These are phyloP conservation scores for Acronicta psi DNA, from an alignment of 2,888 invertebrate species.

Conservation along the genomic window DNA sequence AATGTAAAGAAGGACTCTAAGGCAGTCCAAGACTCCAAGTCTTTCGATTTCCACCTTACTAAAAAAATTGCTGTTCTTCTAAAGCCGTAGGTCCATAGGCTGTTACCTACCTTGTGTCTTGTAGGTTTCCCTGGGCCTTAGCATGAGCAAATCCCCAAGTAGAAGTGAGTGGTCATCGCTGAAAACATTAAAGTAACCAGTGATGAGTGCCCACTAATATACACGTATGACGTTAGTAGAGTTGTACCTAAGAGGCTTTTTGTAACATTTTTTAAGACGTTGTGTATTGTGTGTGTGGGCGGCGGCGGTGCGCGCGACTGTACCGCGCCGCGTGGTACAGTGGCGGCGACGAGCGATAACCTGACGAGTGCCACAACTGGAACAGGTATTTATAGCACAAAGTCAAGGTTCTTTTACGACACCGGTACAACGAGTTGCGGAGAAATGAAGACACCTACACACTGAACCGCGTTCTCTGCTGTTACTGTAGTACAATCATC, in stretches of 20 bases:
- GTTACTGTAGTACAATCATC: no score
- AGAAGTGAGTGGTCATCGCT: no score
- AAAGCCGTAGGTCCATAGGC: no score
- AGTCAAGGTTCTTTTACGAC: slow-evolving; percentile 1
- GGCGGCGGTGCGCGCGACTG: not conserved
- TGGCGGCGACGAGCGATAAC: not conserved
- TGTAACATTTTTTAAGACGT: not conserved
- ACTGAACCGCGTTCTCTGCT: not conserved
- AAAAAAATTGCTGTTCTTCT: no score
- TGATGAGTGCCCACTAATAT: no score
- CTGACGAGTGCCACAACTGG: slow-evolving; percentile 1
- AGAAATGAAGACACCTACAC: not conserved
- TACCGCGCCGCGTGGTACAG: not conserved
- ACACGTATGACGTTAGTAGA: not conserved
- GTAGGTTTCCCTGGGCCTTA: no score
- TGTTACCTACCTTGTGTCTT: no score
- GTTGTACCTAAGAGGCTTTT: not conserved
- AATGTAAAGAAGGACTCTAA: no score
- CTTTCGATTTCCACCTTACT: no score
- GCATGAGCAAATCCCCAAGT: no score
- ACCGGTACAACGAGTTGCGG: not conserved
- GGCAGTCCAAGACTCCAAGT: no score
- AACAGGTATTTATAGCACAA: slow-evolving; percentile 4
- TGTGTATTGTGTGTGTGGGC: not conserved
- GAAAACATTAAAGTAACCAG: no score